phyloP scores from a whole-genome alignment of 2,888 invertebrate genomes.

The Agrochola lota region DNA sequence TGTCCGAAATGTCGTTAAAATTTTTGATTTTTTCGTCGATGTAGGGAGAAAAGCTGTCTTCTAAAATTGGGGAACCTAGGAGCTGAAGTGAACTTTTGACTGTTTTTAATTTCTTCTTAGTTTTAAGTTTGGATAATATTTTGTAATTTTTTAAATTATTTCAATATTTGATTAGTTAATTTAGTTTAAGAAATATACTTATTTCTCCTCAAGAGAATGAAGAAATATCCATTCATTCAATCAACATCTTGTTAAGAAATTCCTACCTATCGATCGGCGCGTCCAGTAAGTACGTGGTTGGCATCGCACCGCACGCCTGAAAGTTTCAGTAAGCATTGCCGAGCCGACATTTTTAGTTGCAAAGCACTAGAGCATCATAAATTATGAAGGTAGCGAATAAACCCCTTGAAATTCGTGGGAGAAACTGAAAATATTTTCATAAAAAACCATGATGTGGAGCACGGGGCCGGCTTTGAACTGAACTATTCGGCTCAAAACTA shows the following conservation, averaged over 20 bases:
- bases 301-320: too few relatives aligned
- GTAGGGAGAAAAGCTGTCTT: too few relatives aligned
- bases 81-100: too few relatives aligned
- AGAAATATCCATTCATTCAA: not conserved
- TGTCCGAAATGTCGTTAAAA: too few relatives aligned
- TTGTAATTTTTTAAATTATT: not conserved
- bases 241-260: not conserved
- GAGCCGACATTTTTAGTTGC: not conserved
- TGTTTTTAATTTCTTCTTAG: not conserved
- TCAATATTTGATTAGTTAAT: too few relatives aligned
- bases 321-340: not conserved
- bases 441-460: not conserved
- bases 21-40: too few relatives aligned
- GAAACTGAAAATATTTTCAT: not conserved
- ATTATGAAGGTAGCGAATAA: not conserved
- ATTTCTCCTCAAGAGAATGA: not conserved
- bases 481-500: conserved; percentile 15
- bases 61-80: too few relatives aligned
- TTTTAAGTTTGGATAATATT: too few relatives aligned
- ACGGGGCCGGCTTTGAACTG: conserved; percentile 25
- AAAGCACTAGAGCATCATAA: not conserved
- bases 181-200: not conserved
- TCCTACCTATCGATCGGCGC: too few relatives aligned
- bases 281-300: too few relatives aligned
- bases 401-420: not conserved